A percentile compares a stretch with the other conserved stretches of the same genome.
These are phyloP conservation scores for Spialia ferax DNA, from an alignment of 2,888 invertebrate genomes.

Conservation along the genomic window DNA sequence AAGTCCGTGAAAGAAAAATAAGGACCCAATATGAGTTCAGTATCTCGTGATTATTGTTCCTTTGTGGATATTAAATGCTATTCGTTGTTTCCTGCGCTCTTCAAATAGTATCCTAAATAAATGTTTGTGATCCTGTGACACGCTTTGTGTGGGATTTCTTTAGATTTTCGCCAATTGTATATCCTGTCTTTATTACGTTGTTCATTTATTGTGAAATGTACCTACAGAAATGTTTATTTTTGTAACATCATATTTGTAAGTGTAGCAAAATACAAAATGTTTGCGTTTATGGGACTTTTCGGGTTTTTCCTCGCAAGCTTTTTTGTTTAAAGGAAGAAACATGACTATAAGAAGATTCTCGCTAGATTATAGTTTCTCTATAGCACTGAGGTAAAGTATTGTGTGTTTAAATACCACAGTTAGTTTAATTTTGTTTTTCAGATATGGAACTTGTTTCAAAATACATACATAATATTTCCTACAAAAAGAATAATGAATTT, in stretches of 20 bases:
- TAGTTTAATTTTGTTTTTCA: too few species aligned
- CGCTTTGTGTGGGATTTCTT: background rate
- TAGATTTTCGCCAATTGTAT: background rate
- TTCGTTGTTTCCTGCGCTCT: slow-evolving; percentile 15
- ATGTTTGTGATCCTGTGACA: slow-evolving; percentile 21
- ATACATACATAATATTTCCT: too few species aligned
- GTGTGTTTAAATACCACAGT: too few species aligned
- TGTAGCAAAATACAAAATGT: background rate
- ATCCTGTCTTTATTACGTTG: background rate
- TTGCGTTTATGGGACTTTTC: background rate
- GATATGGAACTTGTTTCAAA: too few species aligned
- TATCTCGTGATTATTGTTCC: slow-evolving; percentile 29
- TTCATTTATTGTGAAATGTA: slow-evolving; percentile 1
- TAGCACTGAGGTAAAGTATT: too few species aligned
- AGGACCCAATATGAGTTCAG: slow-evolving; percentile 17
- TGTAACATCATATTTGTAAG: background rate
- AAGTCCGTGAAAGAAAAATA: background rate
- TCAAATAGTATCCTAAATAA: slow-evolving; percentile 32
- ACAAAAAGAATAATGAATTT: too few species aligned
- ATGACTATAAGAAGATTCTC: too few species aligned
- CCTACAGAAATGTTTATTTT: background rate
- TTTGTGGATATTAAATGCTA: slow-evolving; percentile 30
- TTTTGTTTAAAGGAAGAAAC: too few species aligned
- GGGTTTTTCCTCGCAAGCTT: too few species aligned
- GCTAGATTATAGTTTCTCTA: too few species aligned